These are phyloP conservation scores for Drosophila bipectinata DNA, from an alignment of 1,140 invertebrate genomes.

Conservation along the genomic window DNA sequence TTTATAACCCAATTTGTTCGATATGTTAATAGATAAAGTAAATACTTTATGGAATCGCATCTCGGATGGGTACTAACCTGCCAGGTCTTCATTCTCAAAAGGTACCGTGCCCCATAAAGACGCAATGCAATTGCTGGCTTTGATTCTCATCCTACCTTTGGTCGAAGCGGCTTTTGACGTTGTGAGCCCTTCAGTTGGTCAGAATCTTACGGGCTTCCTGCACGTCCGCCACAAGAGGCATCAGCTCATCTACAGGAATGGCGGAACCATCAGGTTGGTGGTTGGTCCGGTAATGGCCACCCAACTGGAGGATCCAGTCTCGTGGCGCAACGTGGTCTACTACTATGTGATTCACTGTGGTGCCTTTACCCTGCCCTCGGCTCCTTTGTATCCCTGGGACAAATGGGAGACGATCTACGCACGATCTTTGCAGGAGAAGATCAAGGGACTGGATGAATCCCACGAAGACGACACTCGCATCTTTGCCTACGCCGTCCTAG, in stretches of 20 bases:
- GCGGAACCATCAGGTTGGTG: slow-evolving; percentile 56
- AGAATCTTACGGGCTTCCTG: slow-evolving; percentile 58
- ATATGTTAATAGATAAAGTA: slow-evolving; percentile 19
- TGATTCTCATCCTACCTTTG: slow-evolving; percentile 16
- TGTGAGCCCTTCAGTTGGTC: slow-evolving; percentile 31
- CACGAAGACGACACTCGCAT: slow-evolving; percentile 67
- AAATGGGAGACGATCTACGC: slow-evolving; percentile 75
- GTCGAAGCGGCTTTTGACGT: slow-evolving; percentile 36
- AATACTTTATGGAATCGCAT: slow-evolving; percentile 12
- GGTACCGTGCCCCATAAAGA: slow-evolving; percentile 6
- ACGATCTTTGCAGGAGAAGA: slow-evolving; percentile 55
- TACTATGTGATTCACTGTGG: slow-evolving; percentile 68
- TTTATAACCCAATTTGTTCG: slow-evolving; percentile 47
- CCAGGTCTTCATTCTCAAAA: slow-evolving; percentile 24
- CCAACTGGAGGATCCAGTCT: slow-evolving; percentile 60
- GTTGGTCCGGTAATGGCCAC: slow-evolving; percentile 65
- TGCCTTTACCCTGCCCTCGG: slow-evolving; percentile 61
- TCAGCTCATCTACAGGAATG: slow-evolving; percentile 56
- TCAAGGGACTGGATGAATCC: slow-evolving; percentile 38
- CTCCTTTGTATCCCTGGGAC: slow-evolving; percentile 73
- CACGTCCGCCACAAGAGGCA: slow-evolving; percentile 59
- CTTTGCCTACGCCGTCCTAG: slow-evolving; percentile 66
- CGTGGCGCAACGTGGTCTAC: slow-evolving; percentile 70
- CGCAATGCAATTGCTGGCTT: slow-evolving; percentile 29
- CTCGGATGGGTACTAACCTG: neutral